Evolutionary conservation across 2,888 invertebrate genomes (phyloP), one percentile per base, ranked within the genome.

Genomic region (Nomada fabriciana): DNA sequence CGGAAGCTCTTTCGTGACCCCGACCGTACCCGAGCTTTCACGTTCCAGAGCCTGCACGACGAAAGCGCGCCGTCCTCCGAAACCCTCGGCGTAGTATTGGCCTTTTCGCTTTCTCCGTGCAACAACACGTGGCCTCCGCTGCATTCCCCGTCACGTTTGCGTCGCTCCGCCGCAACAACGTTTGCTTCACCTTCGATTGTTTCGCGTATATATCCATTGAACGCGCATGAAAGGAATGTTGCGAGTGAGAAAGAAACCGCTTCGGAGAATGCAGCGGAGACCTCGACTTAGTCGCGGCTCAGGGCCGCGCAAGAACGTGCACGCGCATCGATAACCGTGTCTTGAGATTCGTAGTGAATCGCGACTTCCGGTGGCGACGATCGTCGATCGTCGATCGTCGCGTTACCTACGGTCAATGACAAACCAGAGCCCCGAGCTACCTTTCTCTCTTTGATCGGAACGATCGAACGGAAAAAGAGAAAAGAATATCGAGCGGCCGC

Each of bases 371-470:
- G 75, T 72, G 83, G 55, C 63, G 74, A 71, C 84, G 80, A 84
- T 76, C 43, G 53, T n/a, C 53, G n/a, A 23, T 55, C 55, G 63
- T 20, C 70, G 76, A 76, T 81, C 85, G 85, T 81, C 59, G 78
- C 78, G 67, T 82, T 79, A 63, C 76, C 80, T 78, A 93, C 91
- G 93, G 93, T 93, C 94, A 94, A 94, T 94, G 94, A 94, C 94
- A 94, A 94, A 94, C 94, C 94, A 94, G 94, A 94, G 94, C 94
- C 93, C 93, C 93, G 93, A 93, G 93, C 92, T 85, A 88, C 83
- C 91, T 91, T 90, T 89, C 83, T 83, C 84, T 88, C 83, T 84
- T 81, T 89, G 86, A 76, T 70, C 80, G 57, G 57, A 59, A 64
- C 76, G 75, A 71, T 76, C 73, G 57, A 70, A 65, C 25, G 25